phyloP scores from a whole-genome alignment of 2,797 vertebrate species.

The Acrossocheilus fasciatus region DNA sequence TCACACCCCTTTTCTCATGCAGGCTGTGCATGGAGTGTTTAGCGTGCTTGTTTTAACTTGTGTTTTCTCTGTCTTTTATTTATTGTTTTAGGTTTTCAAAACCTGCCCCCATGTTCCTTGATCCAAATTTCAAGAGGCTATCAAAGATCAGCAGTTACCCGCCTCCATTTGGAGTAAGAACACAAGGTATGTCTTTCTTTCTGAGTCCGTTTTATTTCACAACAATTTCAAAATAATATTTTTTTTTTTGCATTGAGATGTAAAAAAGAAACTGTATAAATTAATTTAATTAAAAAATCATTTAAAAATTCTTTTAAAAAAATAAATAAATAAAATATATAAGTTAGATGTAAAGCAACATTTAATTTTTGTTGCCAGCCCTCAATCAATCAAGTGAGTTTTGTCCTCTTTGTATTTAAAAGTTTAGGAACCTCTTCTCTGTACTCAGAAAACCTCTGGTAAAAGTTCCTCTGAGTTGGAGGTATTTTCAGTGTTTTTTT shows the following conservation, averaged over 20 bases:
- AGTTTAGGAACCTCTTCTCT: background rate
- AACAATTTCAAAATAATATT: background rate
- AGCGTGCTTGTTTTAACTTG: slow-evolving; percentile 51
- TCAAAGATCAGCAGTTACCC: slow-evolving; percentile 83
- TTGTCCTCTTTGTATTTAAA: background rate
- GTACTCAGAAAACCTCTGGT: background rate
- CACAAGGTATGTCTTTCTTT: slow-evolving; percentile 83
- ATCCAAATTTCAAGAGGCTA: slow-evolving; percentile 87
- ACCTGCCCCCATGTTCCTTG: slow-evolving; percentile 90
- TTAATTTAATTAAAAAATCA: background rate
- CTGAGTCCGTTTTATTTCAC: background rate
- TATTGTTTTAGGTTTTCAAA: slow-evolving; percentile 84
- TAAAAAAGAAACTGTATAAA: background rate
- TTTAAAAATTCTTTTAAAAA: background rate
- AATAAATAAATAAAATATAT: background rate
- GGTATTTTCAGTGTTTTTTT: background rate
- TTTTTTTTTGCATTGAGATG: background rate
- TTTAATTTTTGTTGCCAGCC: background rate
- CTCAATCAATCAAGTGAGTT: background rate
- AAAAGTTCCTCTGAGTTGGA: background rate
- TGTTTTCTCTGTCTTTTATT: slow-evolving; percentile 48
- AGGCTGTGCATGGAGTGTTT: slow-evolving; percentile 27
- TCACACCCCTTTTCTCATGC: slow-evolving; percentile 39
- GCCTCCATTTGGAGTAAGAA: slow-evolving; percentile 91
- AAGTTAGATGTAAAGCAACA: background rate